Conservation (phyloP, 1,140 invertebrate genomes). For the Lordiphosa collinella region DNA sequence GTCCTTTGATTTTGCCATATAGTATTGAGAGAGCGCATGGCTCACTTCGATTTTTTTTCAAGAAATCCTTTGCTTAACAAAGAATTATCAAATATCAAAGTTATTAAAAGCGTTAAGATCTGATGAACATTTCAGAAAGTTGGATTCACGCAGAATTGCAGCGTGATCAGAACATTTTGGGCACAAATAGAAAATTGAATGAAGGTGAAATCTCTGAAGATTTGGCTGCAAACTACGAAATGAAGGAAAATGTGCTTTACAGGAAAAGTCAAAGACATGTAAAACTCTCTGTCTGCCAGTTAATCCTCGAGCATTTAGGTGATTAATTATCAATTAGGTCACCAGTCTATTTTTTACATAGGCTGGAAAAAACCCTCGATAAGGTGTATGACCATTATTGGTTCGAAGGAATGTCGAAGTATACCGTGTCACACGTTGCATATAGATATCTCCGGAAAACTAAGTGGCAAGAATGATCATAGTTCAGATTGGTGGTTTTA, state of each 20-base stretch:
- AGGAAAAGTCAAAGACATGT: too few relatives aligned
- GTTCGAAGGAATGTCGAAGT: constrained; percentile 12
- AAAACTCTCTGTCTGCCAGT: too few relatives aligned
- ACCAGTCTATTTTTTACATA: neutral
- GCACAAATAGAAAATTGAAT: too few relatives aligned
- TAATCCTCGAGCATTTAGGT: too few relatives aligned
- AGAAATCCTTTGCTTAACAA: too few relatives aligned
- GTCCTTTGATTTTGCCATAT: constrained; percentile 3
- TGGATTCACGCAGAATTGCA: constrained; percentile 3
- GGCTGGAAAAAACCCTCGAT: neutral
- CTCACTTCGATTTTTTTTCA: too few relatives aligned
- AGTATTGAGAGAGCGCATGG: neutral
- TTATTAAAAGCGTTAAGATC: neutral
- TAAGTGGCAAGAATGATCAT: constrained; percentile 1
- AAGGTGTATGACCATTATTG: neutral
- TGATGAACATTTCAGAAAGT: constrained; percentile 6
- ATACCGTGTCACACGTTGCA: constrained; percentile 16
- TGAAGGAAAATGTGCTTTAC: too few relatives aligned
- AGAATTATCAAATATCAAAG: too few relatives aligned
- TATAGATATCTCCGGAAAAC: constrained; percentile 4
- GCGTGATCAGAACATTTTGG: neutral
- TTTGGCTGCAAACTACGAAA: too few relatives aligned
- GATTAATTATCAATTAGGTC: neutral
- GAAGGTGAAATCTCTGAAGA: neutral
- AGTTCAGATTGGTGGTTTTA: neutral